Evolutionary conservation across 2,888 invertebrate species (phyloP).

Genomic region (Apoderus coryli): DNA sequence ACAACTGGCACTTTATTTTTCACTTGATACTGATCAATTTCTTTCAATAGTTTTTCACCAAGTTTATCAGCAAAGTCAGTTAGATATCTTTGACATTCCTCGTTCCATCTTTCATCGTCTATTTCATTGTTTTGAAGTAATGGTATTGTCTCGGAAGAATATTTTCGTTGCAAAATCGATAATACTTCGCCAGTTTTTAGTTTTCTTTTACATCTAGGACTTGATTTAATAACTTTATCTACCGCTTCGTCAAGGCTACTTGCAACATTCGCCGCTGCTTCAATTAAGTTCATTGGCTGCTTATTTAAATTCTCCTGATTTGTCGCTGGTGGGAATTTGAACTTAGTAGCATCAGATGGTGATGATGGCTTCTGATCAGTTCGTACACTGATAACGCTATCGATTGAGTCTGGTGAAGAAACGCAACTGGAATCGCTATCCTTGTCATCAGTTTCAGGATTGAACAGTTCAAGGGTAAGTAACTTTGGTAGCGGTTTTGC

Average conservation of each 20-base stretch:
- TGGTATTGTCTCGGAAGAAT: conserved; percentile 24
- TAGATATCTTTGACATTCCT: conserved; percentile 53
- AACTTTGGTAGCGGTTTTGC: conserved; percentile 59
- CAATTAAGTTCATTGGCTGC: conserved; percentile 41
- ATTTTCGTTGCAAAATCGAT: conserved; percentile 22
- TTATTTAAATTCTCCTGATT: background rate
- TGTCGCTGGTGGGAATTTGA: conserved; percentile 20
- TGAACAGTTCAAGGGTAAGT: conserved; percentile 69
- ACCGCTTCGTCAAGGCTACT: conserved; percentile 53
- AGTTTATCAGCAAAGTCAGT: conserved; percentile 69
- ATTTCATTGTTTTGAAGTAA: conserved; percentile 18
- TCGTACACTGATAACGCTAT: conserved; percentile 51
- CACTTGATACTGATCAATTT: conserved; percentile 50
- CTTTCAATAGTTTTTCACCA: conserved; percentile 65
- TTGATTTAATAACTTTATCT: conserved; percentile 51
- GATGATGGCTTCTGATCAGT: conserved; percentile 13
- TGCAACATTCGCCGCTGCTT: conserved; percentile 51
- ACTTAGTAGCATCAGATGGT: conserved; percentile 15
- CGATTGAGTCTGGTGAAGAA: conserved; percentile 75
- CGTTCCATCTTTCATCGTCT: conserved; percentile 36
- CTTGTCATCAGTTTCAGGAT: conserved; percentile 81
- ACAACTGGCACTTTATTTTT: conserved; percentile 35
- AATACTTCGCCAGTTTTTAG: conserved; percentile 20
- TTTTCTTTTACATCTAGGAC: conserved; percentile 31
- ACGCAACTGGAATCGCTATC: conserved; percentile 82